Evolutionary conservation across 2,113 vertebrate genomes (phyloP).

Genomic region (Geothlypis trichas): DNA sequence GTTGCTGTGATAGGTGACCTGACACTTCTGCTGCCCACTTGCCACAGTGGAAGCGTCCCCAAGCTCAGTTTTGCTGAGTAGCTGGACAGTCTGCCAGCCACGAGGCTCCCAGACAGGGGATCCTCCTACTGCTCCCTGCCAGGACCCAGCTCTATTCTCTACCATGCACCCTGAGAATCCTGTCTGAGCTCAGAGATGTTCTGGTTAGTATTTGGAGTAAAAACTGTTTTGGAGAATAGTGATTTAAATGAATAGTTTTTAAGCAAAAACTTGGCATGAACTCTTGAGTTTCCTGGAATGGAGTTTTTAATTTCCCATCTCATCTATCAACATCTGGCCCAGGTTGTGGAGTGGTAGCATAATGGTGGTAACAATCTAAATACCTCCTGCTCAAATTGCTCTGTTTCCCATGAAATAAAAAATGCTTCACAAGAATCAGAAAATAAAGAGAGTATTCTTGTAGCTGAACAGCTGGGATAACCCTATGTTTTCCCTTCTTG

Average conservation of each 20-base stretch:
- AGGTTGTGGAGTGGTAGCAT: fast-evolving
- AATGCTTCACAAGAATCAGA: background rate
- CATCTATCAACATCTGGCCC: background rate
- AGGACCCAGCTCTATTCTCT: background rate
- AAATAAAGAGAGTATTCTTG: background rate
- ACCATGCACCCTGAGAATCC: background rate
- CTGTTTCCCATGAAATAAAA: background rate
- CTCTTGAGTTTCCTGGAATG: background rate
- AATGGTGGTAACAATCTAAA: background rate
- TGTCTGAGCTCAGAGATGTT: fast-evolving
- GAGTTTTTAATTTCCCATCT: background rate
- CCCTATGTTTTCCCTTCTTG: background rate
- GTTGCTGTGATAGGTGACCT: fast-evolving
- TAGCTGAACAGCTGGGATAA: background rate
- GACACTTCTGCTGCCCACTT: background rate
- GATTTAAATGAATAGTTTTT: background rate
- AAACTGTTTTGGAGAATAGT: background rate
- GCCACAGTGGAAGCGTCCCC: background rate
- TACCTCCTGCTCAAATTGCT: background rate
- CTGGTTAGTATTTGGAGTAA: background rate
- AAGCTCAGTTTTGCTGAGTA: background rate
- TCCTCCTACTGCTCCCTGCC: background rate
- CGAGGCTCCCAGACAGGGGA: fast-evolving
- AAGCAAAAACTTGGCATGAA: background rate
- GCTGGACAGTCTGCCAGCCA: background rate